Evolutionary conservation across 2,113 vertebrate species (phyloP), one percentile per base, ranked within the genome.

Genomic region (Alosa alosa): DNA sequence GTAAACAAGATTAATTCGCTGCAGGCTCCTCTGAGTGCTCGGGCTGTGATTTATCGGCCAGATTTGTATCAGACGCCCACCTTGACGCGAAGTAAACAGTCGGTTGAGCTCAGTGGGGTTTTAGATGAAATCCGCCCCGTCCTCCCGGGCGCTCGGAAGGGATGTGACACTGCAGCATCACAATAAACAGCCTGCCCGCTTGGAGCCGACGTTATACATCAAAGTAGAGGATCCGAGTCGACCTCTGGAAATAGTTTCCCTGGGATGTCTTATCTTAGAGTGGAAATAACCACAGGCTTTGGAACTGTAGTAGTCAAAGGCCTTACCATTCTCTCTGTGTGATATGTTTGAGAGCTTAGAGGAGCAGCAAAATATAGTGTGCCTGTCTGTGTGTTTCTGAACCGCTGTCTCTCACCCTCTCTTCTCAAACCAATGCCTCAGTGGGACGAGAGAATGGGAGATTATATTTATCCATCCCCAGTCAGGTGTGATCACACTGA

Each of bases 1-100:
- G 82, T 88, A 87, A 88, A 81, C 86, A 87, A 88, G 89, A 90
- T 88, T 90, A 87, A 90, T 88, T 84, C 82, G 87, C 86, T 88
- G 83, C 86, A 84, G 84, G 82, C 25, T 22, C 86, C 64, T 83
- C 84, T 84, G 87, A 87, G 87, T 83, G 82, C 72, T 82, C 86
- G 81, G 78, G 86, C 45, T n/a, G 57, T 90, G 86, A 87, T 82
- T 83, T 84, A 90, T 87, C 49, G 68, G 20, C 82, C 64, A 87
- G 86, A 86, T 85, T 84, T 81, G 75, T 68, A 72, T 83, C 75
- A 86, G 64, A 57, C 87, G 49, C 86, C 81, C 81, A 68, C 83
- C 68, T 83, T 87, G 78, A 86, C 81, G 84, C 72, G 84, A 84
- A 87, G 87, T 86, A 81, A 86, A 88, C 82, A 50, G 84, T 64